These are phyloP conservation scores for Coregonus clupeaformis DNA, from an alignment of 2,113 vertebrate genomes.

Conservation along the genomic window DNA sequence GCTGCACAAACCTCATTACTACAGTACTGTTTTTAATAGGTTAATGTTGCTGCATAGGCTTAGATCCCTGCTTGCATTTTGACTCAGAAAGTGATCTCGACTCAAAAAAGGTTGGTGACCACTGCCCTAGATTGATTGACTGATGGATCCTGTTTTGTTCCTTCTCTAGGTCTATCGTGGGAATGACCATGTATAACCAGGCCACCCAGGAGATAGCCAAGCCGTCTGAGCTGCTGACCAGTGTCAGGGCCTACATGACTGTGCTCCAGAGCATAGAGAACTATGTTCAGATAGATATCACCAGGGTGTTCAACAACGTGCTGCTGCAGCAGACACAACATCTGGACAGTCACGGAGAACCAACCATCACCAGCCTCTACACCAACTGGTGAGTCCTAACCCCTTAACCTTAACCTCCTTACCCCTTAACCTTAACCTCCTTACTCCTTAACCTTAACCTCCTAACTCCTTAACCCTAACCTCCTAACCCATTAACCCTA, in stretches of 20 bases:
- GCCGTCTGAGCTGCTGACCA: slow-evolving; percentile 95
- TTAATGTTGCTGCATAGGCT: too few relatives aligned
- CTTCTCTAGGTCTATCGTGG: slow-evolving; percentile 92
- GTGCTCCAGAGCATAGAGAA: slow-evolving; percentile 99
- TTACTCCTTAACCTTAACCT: too few relatives aligned
- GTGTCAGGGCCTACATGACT: slow-evolving; percentile 97
- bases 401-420: too few relatives aligned
- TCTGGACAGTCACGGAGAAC: slow-evolving; percentile 97
- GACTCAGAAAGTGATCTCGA: too few relatives aligned
- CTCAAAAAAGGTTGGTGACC: too few relatives aligned
- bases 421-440: slow-evolving; percentile 40
- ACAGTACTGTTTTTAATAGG: too few relatives aligned
- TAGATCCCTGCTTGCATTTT: too few relatives aligned
- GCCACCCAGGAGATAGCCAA: slow-evolving; percentile 98
- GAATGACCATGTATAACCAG: slow-evolving; percentile 99
- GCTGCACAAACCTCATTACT: too few relatives aligned
- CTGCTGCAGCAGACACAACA: slow-evolving; percentile 98
- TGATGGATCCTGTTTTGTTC: background rate
- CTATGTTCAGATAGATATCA: slow-evolving; percentile 98
- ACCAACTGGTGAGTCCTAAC: slow-evolving; percentile 86
- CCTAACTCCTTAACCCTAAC: too few relatives aligned
- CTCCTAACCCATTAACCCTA: too few relatives aligned
- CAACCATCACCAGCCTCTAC: slow-evolving; percentile 97
- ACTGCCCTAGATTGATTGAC: background rate
- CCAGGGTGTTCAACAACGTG: slow-evolving; percentile 97